Evolutionary conservation across 2,797 vertebrate genomes (phyloP).

Genomic region (Gouania willdenowi): DNA sequence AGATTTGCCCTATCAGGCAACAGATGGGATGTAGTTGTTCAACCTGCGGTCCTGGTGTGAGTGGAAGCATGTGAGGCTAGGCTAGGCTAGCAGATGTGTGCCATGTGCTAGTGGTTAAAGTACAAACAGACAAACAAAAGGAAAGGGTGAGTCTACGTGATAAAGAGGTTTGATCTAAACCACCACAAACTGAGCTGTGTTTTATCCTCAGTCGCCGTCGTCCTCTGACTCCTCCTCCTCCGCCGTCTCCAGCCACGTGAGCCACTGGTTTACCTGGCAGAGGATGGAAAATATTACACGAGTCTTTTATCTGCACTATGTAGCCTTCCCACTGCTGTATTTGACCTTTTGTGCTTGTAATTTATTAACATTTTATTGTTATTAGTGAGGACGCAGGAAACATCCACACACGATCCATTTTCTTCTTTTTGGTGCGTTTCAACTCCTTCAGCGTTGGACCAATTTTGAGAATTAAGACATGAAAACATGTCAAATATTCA

Average conservation of each 20-base stretch:
- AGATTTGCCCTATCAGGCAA: no score
- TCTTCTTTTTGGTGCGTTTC: no score
- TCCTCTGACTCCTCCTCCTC: slow-evolving; percentile 99
- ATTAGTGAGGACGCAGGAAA: no score
- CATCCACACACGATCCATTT: no score
- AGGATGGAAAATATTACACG: neutral
- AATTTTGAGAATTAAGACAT: no score
- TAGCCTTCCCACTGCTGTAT: no score
- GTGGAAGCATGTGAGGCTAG: slow-evolving; percentile 73
- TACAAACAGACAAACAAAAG: slow-evolving; percentile 56
- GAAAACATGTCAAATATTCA: no score
- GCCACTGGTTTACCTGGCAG: slow-evolving; percentile 94
- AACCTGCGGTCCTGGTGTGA: neutral
- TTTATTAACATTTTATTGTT: no score
- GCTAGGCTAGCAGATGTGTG: slow-evolving; percentile 75
- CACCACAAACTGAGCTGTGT: slow-evolving; percentile 68
- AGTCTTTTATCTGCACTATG: no score
- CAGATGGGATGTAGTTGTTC: no score
- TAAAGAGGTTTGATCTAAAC: slow-evolving; percentile 78
- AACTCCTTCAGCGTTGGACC: no score
- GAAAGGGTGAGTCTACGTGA: slow-evolving; percentile 61
- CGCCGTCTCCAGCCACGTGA: slow-evolving; percentile 98
- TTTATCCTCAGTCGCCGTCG: slow-evolving; percentile 88
- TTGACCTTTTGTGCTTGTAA: no score
- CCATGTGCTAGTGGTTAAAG: slow-evolving; percentile 84